Evolutionary conservation across 2,888 invertebrate genomes (phyloP).

Genomic region (Brenthis ino): DNA sequence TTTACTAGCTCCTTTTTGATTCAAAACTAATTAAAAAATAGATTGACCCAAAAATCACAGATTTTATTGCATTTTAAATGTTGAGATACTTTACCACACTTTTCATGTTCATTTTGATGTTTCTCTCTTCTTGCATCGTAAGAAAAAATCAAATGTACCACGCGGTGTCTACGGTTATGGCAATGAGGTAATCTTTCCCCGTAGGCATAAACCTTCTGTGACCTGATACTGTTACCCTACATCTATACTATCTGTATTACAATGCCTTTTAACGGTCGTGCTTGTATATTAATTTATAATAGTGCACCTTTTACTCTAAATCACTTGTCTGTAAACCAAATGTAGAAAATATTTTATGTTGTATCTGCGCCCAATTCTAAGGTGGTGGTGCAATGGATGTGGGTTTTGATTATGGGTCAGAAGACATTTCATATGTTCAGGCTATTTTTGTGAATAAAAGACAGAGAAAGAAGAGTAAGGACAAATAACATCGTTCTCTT

Average conservation of each 20-base stretch:
- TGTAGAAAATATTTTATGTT: no score
- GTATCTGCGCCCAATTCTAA: no score
- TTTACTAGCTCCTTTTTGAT: neutral
- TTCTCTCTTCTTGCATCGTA: constrained; percentile 84
- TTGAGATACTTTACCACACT: constrained; percentile 50
- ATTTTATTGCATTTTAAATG: constrained; percentile 28
- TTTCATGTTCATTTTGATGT: constrained; percentile 77
- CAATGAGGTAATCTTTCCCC: constrained; percentile 90
- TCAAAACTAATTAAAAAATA: neutral
- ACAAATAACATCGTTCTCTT: no score
- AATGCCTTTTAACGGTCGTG: constrained; percentile 3
- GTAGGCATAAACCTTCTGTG: constrained; percentile 68
- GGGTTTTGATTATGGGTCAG: no score
- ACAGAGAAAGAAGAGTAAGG: no score
- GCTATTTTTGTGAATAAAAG: no score
- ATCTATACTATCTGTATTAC: constrained; percentile 16
- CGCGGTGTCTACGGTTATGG: constrained; percentile 96
- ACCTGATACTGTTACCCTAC: constrained; percentile 44
- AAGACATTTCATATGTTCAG: no score
- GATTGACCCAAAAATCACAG: constrained; percentile 32
- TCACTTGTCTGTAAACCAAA: no score
- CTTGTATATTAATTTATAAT: constrained; percentile 1
- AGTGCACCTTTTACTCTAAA: no score
- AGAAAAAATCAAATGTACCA: constrained; percentile 97
- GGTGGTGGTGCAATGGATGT: no score